A percentile compares a stretch with the other conserved stretches of the same genome.
Conservation (phyloP, 2,888 invertebrate species). For the Drosophila formosana region DNA sequence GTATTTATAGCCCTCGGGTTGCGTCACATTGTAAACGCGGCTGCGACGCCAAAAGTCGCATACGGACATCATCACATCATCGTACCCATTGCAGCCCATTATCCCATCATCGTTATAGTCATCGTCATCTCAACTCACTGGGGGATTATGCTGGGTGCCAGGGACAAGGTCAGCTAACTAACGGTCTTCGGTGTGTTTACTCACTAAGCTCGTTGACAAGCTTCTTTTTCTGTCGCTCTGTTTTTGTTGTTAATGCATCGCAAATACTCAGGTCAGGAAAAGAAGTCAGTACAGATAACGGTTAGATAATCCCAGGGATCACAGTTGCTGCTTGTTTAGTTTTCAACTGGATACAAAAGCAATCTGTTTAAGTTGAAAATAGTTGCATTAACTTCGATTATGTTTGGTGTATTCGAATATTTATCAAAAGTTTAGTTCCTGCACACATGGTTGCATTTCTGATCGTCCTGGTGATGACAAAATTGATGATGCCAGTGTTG, state of each 20-base stretch:
- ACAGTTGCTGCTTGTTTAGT: slow-evolving; percentile 2
- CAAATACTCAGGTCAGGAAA: slow-evolving; percentile 5
- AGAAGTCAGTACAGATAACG: slow-evolving; percentile 2
- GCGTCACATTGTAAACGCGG: neutral
- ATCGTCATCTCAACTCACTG: neutral
- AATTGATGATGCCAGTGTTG: no score
- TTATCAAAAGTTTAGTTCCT: no score
- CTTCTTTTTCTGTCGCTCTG: neutral
- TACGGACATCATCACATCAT: slow-evolving; percentile 1
- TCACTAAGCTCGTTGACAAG: slow-evolving; percentile 4
- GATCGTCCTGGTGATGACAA: no score
- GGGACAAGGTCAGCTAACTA: slow-evolving; percentile 15
- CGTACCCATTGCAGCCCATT: no score
- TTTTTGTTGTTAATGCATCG: neutral
- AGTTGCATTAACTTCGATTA: no score
- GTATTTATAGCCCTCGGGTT: neutral
- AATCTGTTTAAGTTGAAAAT: neutral
- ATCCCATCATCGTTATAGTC: neutral
- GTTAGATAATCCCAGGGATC: slow-evolving; percentile 4
- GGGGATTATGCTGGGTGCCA: neutral
- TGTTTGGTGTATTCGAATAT: no score
- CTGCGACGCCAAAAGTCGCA: neutral
- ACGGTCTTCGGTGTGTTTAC: slow-evolving; percentile 4
- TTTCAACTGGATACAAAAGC: neutral
- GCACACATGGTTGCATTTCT: no score